Percentiles rank a stretch among this genome's conserved stretches.
Conservation (phyloP, 2,113 vertebrate genomes). For the Geothlypis trichas region DNA sequence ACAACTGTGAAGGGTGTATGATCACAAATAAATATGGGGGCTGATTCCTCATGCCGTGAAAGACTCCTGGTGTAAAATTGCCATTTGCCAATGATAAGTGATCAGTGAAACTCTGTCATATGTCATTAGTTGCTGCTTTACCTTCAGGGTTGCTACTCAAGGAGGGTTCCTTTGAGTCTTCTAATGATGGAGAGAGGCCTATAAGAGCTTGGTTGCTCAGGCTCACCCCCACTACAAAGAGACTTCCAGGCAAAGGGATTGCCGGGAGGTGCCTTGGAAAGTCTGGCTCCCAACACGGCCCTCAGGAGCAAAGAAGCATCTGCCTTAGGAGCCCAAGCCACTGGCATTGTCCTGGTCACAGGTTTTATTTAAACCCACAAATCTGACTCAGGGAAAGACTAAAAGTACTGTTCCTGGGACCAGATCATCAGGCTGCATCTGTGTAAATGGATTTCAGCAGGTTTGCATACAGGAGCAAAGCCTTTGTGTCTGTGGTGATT, state of each 20-base stretch:
- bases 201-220: background rate
- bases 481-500: background rate
- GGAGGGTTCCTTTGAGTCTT: background rate
- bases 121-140: background rate
- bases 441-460: too few species aligned
- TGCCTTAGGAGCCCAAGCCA: background rate
- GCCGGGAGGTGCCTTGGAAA: background rate
- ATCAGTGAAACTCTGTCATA: background rate
- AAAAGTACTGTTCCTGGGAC: background rate
- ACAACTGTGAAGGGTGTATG: background rate
- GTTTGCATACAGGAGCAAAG: background rate
- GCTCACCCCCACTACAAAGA: background rate
- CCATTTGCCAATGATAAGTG: background rate
- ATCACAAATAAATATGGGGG: background rate
- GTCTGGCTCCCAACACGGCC: rapidly evolving
- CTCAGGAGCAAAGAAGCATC: background rate
- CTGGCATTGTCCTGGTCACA: background rate
- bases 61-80: background rate
- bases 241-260: background rate
- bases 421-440: background rate
- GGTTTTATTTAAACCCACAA: background rate
- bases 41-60: background rate
- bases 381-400: background rate
- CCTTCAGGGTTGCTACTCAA: background rate
- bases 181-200: background rate